Evolutionary conservation across 2,888 invertebrate species (phyloP), one percentile per base, ranked within the genome.

Genomic region (Agonopterix arenella): DNA sequence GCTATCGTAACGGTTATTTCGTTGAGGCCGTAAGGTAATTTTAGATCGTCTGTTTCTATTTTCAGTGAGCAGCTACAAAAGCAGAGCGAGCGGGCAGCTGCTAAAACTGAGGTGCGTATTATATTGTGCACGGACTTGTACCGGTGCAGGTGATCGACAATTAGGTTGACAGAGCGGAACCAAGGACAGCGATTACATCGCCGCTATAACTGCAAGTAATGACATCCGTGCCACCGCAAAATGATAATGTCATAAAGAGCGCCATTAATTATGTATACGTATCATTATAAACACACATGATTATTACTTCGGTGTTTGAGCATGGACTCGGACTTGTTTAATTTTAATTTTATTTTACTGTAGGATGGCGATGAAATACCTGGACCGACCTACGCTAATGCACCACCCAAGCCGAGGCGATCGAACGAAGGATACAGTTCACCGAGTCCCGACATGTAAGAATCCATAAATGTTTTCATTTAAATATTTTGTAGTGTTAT

Each of bases 381-480:
- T 4, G 75, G 76, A 52, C 95, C 96, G 0, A 91, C 96, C 1
- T 97, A 97, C 70, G 96, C 95, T 1, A 97, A 97, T 79, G 96
- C 97, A 2, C 96, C 96, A 9, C 96, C 97, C 0, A 97, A 97
- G 73, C 96, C 97, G 0, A 89, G 95, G 68, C 91, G 96, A 49
- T 91, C 95, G 38, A 94, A 93, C 56, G 95, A 95, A 66, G 92
- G 93, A 40, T 94, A 94, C 62, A 93, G 93, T 45, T 94, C 95
- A 4, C 93, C 94, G 0, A 93, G 94, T 64, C 93, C 93, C 41
- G 94, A 94, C 60, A 91, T 91, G 82, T 91, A 76, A 79, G 88
- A 64, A 11, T 43, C 8, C 11, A 43, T 40, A 10, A n/a, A n/a
- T 40, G n/a, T 40, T 40, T 40, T 40, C 5, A n/a, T 40, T 10